phyloP scores from a whole-genome alignment of 2,888 invertebrate species.

The Suillia variegata region DNA sequence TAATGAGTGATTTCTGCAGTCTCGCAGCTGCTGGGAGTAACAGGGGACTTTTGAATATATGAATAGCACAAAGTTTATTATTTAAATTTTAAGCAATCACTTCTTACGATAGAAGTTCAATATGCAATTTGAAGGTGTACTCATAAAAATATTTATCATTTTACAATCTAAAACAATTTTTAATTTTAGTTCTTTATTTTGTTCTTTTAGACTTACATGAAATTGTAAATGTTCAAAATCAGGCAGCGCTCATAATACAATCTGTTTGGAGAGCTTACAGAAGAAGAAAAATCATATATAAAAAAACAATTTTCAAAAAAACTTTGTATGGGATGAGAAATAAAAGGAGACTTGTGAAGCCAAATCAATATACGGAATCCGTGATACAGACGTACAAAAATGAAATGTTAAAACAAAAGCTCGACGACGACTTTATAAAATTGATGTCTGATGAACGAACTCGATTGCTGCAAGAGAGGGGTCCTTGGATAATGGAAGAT shows the following conservation, averaged over 20 bases:
- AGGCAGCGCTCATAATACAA: conserved; percentile 47
- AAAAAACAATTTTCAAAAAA: conserved; percentile 33
- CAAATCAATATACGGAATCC: conserved; percentile 28
- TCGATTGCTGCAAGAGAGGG: conserved; percentile 61
- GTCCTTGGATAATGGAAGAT: conserved; percentile 70
- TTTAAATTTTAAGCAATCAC: too few relatives aligned
- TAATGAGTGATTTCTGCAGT: too few relatives aligned
- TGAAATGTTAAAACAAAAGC: conserved; percentile 37
- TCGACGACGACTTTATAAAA: conserved; percentile 54
- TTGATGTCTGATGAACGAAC: conserved; percentile 61
- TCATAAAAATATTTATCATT: too few relatives aligned
- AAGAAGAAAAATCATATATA: conserved; percentile 37
- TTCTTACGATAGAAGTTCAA: too few relatives aligned
- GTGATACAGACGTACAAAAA: conserved; percentile 43
- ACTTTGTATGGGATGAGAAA: conserved; percentile 43
- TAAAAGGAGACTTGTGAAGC: conserved; percentile 28
- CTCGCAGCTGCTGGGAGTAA: too few relatives aligned
- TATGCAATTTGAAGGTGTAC: too few relatives aligned
- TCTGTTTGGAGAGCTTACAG: conserved; percentile 43
- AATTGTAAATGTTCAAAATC: conserved; percentile 16
- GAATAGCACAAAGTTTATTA: too few relatives aligned
- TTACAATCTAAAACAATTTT: too few relatives aligned
- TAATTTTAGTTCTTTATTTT: too few relatives aligned
- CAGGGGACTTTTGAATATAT: too few relatives aligned
- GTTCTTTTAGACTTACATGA: conserved; percentile 11